Conservation (phyloP, 2,113 vertebrate species). For the Gopherus flavomarginatus region DNA sequence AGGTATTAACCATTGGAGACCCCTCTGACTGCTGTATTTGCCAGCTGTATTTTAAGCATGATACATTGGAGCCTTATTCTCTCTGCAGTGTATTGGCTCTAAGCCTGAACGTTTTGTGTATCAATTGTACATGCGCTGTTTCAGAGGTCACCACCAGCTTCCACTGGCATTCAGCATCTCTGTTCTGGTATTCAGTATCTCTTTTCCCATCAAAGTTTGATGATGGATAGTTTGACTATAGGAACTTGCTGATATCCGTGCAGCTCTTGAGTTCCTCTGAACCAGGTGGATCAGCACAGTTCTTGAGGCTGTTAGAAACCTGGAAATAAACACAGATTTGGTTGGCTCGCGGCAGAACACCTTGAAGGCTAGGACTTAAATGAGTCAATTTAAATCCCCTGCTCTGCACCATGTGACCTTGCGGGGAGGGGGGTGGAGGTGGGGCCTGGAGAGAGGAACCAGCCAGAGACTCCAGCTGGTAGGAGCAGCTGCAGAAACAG, state of each 20-base stretch:
- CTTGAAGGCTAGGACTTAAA: slow-evolving; percentile 14
- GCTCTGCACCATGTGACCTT: background rate
- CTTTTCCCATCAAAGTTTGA: background rate
- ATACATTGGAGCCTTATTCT: too few relatives aligned
- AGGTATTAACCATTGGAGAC: too few relatives aligned
- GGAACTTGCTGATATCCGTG: background rate
- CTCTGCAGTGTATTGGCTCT: background rate
- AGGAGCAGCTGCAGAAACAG: background rate
- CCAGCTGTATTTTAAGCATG: too few relatives aligned
- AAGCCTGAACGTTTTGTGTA: background rate
- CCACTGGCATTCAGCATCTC: background rate
- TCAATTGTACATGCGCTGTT: background rate
- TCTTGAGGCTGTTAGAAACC: slow-evolving; percentile 20
- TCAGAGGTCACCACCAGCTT: background rate
- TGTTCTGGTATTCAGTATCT: background rate
- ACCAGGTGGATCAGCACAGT: background rate
- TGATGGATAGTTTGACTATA: slow-evolving; percentile 14
- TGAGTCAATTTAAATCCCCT: background rate
- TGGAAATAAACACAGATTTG: background rate
- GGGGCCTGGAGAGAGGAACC: background rate
- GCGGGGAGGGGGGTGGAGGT: background rate
- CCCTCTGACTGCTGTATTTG: too few relatives aligned
- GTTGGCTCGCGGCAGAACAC: background rate
- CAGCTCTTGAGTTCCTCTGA: background rate
- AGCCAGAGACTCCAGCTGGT: background rate